phyloP scores from a whole-genome alignment of 2,888 invertebrate species.

The Conomelus anceps region DNA sequence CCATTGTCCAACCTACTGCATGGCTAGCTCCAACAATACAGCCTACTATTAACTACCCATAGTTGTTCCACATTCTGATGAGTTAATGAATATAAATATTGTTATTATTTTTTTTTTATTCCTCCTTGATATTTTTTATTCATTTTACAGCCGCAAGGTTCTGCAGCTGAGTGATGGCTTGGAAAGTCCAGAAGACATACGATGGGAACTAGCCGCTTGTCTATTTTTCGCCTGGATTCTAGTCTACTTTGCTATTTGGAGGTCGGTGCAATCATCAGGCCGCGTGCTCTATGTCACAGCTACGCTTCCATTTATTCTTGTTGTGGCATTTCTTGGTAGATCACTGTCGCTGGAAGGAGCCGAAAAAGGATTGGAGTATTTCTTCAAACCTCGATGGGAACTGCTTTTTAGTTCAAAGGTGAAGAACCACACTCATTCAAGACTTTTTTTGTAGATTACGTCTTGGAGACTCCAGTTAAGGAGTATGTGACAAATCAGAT shows the following conservation, averaged over 20 bases:
- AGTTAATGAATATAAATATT: too few relatives aligned
- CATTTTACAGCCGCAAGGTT: conserved; percentile 68
- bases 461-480: too few relatives aligned
- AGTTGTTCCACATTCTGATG: too few relatives aligned
- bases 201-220: conserved; percentile 86
- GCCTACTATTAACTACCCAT: too few relatives aligned
- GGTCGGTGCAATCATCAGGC: conserved; percentile 90
- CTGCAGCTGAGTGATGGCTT: conserved; percentile 77
- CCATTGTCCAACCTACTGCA: too few relatives aligned
- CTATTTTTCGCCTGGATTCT: conserved; percentile 87
- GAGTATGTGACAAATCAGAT: too few relatives aligned
- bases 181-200: conserved; percentile 69
- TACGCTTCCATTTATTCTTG: conserved; percentile 82
- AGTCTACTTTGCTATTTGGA: conserved; percentile 94
- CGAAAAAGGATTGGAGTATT: conserved; percentile 73
- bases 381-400: conserved; percentile 82
- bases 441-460: too few relatives aligned
- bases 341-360: conserved; percentile 89
- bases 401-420: conserved; percentile 74
- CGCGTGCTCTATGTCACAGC: conserved; percentile 89
- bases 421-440: too few relatives aligned
- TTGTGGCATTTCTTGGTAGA: conserved; percentile 76
- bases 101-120: background rate
- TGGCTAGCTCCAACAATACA: too few relatives aligned
- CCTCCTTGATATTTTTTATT: background rate